Base-by-base conservation (phyloP, 2,113 vertebrate genomes). In the Thunnus thynnus region DNA sequence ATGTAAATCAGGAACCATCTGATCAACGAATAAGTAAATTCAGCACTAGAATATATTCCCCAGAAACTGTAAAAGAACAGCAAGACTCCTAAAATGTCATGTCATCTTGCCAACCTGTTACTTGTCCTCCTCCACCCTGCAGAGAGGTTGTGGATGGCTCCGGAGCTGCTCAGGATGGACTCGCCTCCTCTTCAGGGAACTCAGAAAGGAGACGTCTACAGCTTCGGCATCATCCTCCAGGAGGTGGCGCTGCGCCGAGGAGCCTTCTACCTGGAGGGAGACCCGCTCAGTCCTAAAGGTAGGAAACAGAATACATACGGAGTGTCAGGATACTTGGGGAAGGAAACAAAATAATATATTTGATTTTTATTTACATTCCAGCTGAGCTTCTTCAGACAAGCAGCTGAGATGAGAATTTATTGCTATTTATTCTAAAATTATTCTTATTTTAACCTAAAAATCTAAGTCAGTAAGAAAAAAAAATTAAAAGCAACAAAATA, bases 181-280 rank as follows among this genome's bases (percentile, higher is more conserved):
- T 17, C 44, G 0, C 94, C 95, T 0, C 93, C 94, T 0, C 90
- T 94, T 3, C 92, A 92, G 0, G 97, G 98, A 0, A 96, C 96
- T 1, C 98, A 97, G 91, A 98, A 97, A 22, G 97, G 96, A 0
- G 98, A 99, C 0, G 89, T 99, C 10, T 99, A 97, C 92, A 97
- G 98, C 90, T 99, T 99, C 0, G 96, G 98, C 5, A 97, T 99
- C 92, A 95, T 99, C 91, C 95, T 99, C 65, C 97, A 99, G 89
- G 98, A 99, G 94, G 96, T 99, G 20, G 98, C 97, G 3, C 93
- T 98, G 54, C 95, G 98, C 18, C 92, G 88, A 0, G 97, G 98
- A 0, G 96, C 95, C 86, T 99, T 99, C 91, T 96, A 96, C 13
- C 83, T 98, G 81, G 97, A 97, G 76, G 96, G 94, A 3, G 47